Evolutionary conservation across 2,888 invertebrate genomes (phyloP).

Genomic region (Apamea anceps): DNA sequence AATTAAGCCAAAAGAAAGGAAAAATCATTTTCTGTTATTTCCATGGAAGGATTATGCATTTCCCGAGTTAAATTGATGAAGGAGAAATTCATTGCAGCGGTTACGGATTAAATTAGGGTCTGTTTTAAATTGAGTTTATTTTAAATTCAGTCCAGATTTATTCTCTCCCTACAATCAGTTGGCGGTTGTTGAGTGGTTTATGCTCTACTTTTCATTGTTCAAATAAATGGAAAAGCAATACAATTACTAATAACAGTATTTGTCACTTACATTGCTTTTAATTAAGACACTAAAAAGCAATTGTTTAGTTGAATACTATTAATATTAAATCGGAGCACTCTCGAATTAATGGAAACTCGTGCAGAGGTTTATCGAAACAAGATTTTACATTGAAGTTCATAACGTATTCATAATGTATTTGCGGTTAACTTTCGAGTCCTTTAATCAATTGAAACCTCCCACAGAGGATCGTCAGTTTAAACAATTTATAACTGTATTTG

Average conservation of each 20-base stretch:
- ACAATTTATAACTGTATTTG: background rate
- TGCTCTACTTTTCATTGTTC: no score
- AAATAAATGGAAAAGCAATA: no score
- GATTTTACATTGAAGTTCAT: background rate
- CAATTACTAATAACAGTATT: no score
- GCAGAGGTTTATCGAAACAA: background rate
- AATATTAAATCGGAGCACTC: background rate
- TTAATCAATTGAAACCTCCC: background rate
- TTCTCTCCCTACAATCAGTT: background rate
- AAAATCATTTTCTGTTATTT: no score
- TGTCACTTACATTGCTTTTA: no score
- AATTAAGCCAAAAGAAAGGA: no score
- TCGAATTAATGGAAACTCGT: background rate
- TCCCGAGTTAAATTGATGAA: no score
- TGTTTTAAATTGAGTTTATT: slow-evolving; percentile 11
- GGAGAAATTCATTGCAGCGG: no score
- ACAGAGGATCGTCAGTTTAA: no score
- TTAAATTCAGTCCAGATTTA: background rate
- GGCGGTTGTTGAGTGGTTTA: background rate
- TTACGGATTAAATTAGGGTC: no score
- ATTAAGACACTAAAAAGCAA: background rate
- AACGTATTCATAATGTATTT: background rate
- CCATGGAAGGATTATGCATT: no score
- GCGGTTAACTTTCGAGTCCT: background rate
- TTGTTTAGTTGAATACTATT: background rate